Evolutionary conservation across 2,888 invertebrate genomes (phyloP).

Genomic region (Cephalotes varians): DNA sequence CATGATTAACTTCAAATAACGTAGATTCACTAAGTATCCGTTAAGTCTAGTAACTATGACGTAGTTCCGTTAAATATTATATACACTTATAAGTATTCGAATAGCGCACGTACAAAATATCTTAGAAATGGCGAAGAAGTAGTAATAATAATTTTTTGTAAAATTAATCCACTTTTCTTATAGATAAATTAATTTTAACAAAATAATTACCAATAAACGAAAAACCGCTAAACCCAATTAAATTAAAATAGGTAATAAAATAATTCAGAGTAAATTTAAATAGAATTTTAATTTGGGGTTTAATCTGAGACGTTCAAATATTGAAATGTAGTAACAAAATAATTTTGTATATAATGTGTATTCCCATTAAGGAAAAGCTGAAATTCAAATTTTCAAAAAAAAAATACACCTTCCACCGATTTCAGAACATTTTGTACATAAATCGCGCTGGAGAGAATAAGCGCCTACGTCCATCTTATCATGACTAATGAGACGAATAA

Average conservation of each 20-base stretch:
- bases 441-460: background rate
- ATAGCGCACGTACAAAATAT: background rate
- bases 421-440: background rate
- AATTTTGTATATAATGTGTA: background rate
- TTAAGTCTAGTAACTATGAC: too few species aligned
- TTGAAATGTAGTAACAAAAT: background rate
- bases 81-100: background rate
- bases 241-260: background rate
- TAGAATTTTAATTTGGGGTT: background rate
- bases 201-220: background rate
- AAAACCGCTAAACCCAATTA: background rate
- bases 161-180: background rate
- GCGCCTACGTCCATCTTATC: background rate
- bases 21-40: too few species aligned
- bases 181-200: background rate
- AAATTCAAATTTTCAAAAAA: background rate
- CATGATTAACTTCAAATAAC: background rate
- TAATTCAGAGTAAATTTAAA: background rate
- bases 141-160: background rate
- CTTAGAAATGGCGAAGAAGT: background rate
- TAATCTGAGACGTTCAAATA: background rate
- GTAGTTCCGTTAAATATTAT: background rate
- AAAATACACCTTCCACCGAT: background rate
- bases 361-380: background rate
- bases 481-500: constrained; percentile 31